phyloP scores from a whole-genome alignment of 2,888 invertebrate genomes.

The Orthosia gothica region DNA sequence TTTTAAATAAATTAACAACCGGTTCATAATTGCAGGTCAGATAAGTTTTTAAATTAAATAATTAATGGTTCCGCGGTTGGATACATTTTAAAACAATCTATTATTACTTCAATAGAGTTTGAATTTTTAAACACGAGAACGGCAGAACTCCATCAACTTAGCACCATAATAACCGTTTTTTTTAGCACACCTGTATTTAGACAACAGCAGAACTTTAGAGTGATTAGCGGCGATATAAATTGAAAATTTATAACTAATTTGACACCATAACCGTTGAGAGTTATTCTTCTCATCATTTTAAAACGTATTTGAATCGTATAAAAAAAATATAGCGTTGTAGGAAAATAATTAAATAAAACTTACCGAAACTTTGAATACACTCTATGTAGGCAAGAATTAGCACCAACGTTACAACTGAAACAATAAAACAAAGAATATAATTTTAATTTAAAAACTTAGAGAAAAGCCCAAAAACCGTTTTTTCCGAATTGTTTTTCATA shows the following conservation, averaged over 20 bases:
- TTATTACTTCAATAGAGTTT: too few relatives aligned
- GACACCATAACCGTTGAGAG: too few relatives aligned
- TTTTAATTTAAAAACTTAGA: constrained; percentile 58
- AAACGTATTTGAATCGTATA: neutral
- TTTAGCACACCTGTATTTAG: neutral
- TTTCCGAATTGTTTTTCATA: neutral
- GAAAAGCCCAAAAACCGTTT: neutral
- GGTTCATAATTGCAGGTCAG: too few relatives aligned
- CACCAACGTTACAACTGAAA: constrained; percentile 86
- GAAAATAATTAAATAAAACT: constrained; percentile 71
- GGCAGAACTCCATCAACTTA: too few relatives aligned
- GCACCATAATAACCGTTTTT: neutral
- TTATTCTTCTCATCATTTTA: neutral
- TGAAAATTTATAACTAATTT: neutral
- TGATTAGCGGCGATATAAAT: neutral
- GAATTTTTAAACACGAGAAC: too few relatives aligned
- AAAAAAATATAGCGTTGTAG: neutral
- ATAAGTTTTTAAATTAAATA: too few relatives aligned
- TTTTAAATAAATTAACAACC: too few relatives aligned
- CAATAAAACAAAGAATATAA: constrained; percentile 47
- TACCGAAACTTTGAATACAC: constrained; percentile 83
- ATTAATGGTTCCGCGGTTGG: too few relatives aligned
- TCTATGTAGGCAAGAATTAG: constrained; percentile 82
- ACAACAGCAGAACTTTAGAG: neutral
- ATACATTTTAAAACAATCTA: too few relatives aligned